Base-by-base conservation (phyloP, 1,140 invertebrate species). In the Camponotus vicinus region DNA sequence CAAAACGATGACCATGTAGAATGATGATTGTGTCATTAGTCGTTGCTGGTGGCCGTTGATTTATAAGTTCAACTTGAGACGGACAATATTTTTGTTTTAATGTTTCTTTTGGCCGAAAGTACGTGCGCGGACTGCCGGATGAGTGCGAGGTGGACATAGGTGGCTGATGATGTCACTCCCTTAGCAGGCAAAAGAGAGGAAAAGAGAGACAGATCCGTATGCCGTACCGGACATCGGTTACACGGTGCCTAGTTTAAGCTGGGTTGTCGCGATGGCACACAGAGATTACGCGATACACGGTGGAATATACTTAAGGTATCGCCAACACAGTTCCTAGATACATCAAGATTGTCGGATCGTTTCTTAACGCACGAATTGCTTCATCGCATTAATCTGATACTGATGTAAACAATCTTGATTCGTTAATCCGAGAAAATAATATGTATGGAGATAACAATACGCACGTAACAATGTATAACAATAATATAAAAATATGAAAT, bases 101-200 rank as follows among this genome's bases (percentile, higher is more conserved):
- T 93, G 77, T 77, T 92, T 76, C 88, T 93, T 94, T 93, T 91
- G 88, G 88, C 45, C 80, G 80, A 93, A 91, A 91, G 86, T 92
- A 95, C 94, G 94, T 94, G 93, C 90, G 86, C 80, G 70, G 94
- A 70, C 75, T 95, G 88, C 90, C 85, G 86, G 88, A 94, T 92
- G 85, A 88, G 90, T 79, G 89, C 84, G 87, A 92, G 88, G 78
- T 92, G 90, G 90, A 92, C 93, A 94, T 93, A 93, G 92, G 91
- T 92, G 92, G 89, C 89, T 92, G 92, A 92, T 95, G 94, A 94
- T 94, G 93, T 94, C 94, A 94, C 92, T 92, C 59, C 86, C 70
- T 85, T 87, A 80, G 61, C 45, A 52, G 70, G 57, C 49, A 80
- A 67, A 82, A 70, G 79, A 86, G 67, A 80, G 67, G 49, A 63